phyloP scores from a whole-genome alignment of 1,140 invertebrate genomes.

The Scaptomyza graminum region DNA sequence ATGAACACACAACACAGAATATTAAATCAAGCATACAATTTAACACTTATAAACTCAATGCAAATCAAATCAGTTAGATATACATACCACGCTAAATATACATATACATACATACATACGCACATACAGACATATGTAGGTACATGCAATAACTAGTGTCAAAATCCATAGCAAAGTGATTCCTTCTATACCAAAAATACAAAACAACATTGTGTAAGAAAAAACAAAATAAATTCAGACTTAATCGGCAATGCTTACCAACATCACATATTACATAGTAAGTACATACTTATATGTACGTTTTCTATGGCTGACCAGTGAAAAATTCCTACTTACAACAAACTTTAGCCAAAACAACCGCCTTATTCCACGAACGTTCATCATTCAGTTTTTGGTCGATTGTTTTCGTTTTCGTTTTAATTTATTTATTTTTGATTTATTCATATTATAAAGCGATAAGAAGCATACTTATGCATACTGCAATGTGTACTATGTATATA shows the following conservation, averaged over 20 bases:
- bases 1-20: slow-evolving; percentile 4
- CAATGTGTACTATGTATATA: slow-evolving; percentile 9
- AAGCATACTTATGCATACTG: slow-evolving; percentile 11
- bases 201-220: not conserved
- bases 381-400: not conserved
- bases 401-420: not conserved
- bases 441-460: not conserved
- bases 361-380: not conserved
- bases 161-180: slow-evolving; percentile 15
- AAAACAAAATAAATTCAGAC: not conserved
- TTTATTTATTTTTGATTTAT: not conserved
- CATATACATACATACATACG: slow-evolving; percentile 8
- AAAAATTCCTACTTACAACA: not conserved
- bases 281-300: slow-evolving; percentile 22
- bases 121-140: slow-evolving; percentile 6
- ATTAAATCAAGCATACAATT: slow-evolving; percentile 14
- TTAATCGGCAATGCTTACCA: not conserved
- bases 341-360: not conserved
- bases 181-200: not conserved
- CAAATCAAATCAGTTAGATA: not conserved
- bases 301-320: slow-evolving; percentile 4
- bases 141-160: slow-evolving; percentile 10
- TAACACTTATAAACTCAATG: slow-evolving; percentile 1
- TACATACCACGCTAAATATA: not conserved
- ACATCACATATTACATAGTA: slow-evolving; percentile 2